A percentile compares a stretch with the other conserved stretches of the same genome.
Evolutionary conservation across 2,797 vertebrate genomes (phyloP).

Genomic region (Xenopus petersii): DNA sequence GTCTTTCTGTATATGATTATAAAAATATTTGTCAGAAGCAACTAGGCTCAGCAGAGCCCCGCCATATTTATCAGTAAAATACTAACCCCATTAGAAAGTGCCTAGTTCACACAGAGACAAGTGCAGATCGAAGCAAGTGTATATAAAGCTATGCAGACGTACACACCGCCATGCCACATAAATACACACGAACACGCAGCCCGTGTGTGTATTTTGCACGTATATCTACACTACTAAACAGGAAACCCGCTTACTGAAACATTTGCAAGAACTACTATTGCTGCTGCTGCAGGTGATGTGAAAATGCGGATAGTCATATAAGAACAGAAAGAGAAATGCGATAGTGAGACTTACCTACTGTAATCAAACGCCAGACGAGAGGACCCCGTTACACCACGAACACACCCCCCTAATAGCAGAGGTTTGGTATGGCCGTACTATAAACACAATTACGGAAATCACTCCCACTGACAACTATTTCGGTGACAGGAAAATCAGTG

Average conservation of each 20-base stretch:
- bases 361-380: constrained; percentile 78
- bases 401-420: not conserved
- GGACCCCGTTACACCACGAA: constrained; percentile 59
- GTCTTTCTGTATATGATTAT: no score
- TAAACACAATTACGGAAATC: constrained; percentile 47
- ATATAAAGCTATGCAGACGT: no score
- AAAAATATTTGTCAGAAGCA: constrained; percentile 8
- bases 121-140: no score
- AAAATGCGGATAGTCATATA: no score
- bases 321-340: no score
- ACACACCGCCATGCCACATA: no score
- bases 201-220: no score
- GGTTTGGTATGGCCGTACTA: not conserved
- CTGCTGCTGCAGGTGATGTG: no score
- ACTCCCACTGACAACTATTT: constrained; percentile 59
- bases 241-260: no score
- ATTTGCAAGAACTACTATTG: no score
- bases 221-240: no score
- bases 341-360: constrained; percentile 77
- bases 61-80: constrained; percentile 28
- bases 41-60: constrained; percentile 29
- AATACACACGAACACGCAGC: no score
- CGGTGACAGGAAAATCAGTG: constrained; percentile 73
- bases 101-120: not conserved
- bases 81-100: not conserved